Conservation (phyloP, 2,888 invertebrate genomes). For the Sphinx pinastri region DNA sequence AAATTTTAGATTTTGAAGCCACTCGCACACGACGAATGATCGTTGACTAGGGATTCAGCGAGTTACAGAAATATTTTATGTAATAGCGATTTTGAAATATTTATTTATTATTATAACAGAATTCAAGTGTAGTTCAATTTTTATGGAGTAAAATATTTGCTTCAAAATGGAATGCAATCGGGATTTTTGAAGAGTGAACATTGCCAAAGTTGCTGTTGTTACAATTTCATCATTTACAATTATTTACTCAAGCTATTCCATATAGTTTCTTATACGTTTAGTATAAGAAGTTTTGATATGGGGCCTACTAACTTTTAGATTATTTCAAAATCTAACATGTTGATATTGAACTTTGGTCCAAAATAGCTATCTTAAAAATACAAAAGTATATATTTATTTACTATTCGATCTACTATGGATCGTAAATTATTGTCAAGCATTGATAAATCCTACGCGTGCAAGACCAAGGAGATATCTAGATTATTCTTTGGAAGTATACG, state of each 20-base stretch:
- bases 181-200: no score
- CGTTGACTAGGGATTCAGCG: not conserved
- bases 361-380: not conserved
- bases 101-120: no score
- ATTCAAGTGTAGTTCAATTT: no score
- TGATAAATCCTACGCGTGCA: not conserved
- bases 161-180: no score
- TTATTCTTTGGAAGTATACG: no score
- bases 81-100: no score
- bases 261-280: slow-evolving; percentile 3
- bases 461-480: no score
- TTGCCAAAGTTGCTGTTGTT: no score
- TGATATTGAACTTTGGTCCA: not conserved
- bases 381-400: not conserved
- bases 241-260: not conserved
- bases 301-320: not conserved
- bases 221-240: no score
- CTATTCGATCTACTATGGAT: no score
- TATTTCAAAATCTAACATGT: not conserved
- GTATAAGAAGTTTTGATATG: slow-evolving; percentile 17
- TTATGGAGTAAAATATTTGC: no score
- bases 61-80: not conserved
- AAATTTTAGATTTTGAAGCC: slow-evolving; percentile 31
- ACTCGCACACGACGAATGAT: not conserved
- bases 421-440: not conserved